A percentile compares a stretch with the other conserved stretches of the same genome.
These are phyloP conservation scores for Gnathonemus longibarbis DNA, from an alignment of 2,113 vertebrate species.

Conservation along the genomic window DNA sequence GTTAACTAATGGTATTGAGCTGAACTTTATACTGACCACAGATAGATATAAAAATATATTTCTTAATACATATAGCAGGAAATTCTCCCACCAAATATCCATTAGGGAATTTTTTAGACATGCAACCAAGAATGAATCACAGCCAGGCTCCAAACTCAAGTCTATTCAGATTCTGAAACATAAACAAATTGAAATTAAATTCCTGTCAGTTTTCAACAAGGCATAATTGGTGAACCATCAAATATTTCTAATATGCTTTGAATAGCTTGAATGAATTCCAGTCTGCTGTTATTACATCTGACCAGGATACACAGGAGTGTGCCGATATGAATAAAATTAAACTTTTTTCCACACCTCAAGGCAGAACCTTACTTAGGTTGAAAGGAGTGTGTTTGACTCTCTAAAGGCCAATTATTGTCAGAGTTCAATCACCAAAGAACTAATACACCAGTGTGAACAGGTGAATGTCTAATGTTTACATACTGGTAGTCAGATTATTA, in stretches of 20 bases:
- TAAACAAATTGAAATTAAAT: background rate
- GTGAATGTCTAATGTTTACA: background rate
- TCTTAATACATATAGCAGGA: background rate
- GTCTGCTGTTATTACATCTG: background rate
- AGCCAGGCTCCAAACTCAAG: background rate
- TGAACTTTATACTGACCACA: background rate
- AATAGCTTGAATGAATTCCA: background rate
- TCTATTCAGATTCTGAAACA: background rate
- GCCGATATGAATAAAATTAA: too few relatives aligned
- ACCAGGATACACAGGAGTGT: background rate
- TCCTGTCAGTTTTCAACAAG: background rate
- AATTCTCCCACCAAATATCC: background rate
- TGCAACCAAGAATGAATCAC: background rate
- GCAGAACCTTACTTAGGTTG: background rate
- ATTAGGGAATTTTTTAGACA: background rate
- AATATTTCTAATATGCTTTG: background rate
- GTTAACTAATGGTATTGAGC: background rate
- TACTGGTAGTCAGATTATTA: background rate
- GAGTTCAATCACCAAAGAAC: background rate
- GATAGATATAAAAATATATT: background rate
- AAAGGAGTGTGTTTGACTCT: background rate
- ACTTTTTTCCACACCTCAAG: background rate
- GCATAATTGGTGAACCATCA: background rate
- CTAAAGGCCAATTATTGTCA: background rate
- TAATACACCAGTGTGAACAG: background rate